Evolutionary conservation across 2,113 vertebrate species (phyloP).

Genomic region (Chamaea fasciata): DNA sequence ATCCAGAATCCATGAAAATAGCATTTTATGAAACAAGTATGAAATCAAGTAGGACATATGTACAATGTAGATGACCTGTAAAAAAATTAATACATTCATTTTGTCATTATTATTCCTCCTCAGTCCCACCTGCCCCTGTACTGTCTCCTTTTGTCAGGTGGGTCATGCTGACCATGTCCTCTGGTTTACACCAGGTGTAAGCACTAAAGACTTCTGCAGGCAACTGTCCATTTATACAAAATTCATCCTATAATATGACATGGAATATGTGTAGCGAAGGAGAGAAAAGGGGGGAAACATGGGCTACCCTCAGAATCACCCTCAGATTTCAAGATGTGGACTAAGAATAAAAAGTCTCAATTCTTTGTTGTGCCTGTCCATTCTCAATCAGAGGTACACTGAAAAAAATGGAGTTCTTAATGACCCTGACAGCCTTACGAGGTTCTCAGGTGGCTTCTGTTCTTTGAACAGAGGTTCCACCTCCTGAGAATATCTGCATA

Average conservation of each 20-base stretch:
- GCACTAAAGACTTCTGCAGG: neutral
- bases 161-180: fast-evolving
- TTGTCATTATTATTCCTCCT: neutral
- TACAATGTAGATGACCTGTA: neutral
- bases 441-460: neutral
- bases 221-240: neutral
- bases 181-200: neutral
- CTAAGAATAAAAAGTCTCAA: neutral
- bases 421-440: neutral
- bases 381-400: neutral
- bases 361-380: neutral
- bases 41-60: neutral
- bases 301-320: neutral
- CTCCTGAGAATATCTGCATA: neutral
- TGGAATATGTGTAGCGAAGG: neutral
- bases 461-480: neutral
- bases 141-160: neutral
- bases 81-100: neutral
- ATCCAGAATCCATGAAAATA: neutral
- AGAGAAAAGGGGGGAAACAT: neutral
- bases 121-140: neutral
- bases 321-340: neutral
- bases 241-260: neutral
- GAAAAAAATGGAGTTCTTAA: neutral
- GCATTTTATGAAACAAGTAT: neutral